Conservation (phyloP, 2,797 vertebrate species). For the Arctocebus calabarensis region DNA sequence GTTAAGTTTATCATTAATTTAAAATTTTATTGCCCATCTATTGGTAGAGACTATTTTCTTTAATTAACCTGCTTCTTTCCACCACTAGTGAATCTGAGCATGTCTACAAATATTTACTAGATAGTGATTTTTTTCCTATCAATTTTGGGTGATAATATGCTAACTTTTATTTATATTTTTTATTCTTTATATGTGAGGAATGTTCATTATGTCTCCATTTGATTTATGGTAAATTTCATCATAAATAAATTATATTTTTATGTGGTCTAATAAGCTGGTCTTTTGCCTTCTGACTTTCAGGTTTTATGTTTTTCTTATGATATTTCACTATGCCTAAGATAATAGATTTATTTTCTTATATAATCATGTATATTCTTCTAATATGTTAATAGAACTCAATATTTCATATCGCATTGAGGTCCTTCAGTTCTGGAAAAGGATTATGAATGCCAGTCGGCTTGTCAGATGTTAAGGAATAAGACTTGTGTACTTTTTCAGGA, state of each 20-base stretch:
- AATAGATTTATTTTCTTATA: neutral
- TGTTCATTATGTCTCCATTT: neutral
- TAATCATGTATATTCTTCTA: neutral
- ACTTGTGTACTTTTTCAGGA: neutral
- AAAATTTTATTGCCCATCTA: neutral
- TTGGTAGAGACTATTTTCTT: neutral
- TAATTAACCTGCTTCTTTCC: neutral
- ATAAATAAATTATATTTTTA: neutral
- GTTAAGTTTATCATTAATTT: neutral
- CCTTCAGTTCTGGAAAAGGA: neutral
- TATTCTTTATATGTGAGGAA: neutral
- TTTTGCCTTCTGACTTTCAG: neutral
- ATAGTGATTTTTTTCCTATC: neutral
- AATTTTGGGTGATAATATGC: neutral
- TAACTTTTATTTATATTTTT: neutral
- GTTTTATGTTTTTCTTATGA: neutral
- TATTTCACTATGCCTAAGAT: neutral
- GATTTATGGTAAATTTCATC: neutral
- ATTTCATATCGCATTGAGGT: neutral
- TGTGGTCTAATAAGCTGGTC: neutral
- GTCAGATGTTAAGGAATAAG: neutral
- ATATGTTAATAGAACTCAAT: neutral
- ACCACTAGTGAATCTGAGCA: neutral
- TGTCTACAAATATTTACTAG: neutral
- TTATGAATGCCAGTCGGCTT: neutral